Evolutionary conservation across 2,888 invertebrate genomes (phyloP), one percentile per base, ranked within the genome.

Genomic region (Hyalella azteca): DNA sequence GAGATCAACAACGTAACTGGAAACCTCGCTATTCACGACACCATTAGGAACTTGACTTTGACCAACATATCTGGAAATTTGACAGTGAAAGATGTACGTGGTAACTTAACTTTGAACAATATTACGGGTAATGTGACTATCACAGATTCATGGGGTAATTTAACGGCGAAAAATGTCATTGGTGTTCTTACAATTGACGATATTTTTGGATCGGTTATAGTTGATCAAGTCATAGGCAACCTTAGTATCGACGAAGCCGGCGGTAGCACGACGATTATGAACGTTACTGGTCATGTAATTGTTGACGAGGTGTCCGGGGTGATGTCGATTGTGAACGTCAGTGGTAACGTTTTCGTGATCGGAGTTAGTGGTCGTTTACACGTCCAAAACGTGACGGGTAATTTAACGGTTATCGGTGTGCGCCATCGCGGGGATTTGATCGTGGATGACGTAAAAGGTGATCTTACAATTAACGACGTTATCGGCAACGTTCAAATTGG

Each of bases 261-360:
- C 22, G 75, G 75, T 26, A 75, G 22, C 22, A 45, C 41, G 1
- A 3, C 41, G 19, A 75, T 75, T 22, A 36, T 45, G 13, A 75
- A 75, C 36, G 29, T 75, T 39, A 26, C 40, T 1, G 75, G 75
- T 11, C 7, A 45, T n/a, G 45, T 75, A 15, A 36, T 36, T 26
- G 29, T 75, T 41, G 75, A 75, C 36, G 75, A 75, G 29, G 36
- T 75, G 5, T 75, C 75, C n/a, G 75, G 75, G 4, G 19, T 75
- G 36, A 75, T 75, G 75, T 41, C 75, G 4, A 32, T 75, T n/a
- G n/a, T 39, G 3, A 75, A 75, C 45, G 26, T 75, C 45, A 75
- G 75, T n/a, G 75, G 75, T 29, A 39, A 75, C n/a, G 75, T 75
- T n/a, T 75, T 75, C 45, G 75, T 75, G 7, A 75, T 75, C n/a